Evolutionary conservation across 2,888 invertebrate species (phyloP), one percentile per base, ranked within the genome.

Genomic region (Pterostichus madidus): DNA sequence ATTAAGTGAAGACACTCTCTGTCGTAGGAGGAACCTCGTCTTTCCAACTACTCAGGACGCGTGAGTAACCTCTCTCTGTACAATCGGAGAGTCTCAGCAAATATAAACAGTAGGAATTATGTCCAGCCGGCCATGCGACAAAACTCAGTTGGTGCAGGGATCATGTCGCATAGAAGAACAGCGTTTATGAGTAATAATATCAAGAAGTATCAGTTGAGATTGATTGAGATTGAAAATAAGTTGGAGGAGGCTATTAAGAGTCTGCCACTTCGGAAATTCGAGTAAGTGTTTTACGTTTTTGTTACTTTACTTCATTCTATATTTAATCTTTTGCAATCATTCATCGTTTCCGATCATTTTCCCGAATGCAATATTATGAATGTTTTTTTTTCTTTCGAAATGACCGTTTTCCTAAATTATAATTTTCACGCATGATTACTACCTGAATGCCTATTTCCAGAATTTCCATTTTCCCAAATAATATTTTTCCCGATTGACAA

Each of bases 221-320:
- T 94, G 79, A 93, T 92, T 87, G 91, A 92, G n/a, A 95, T 95
- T 6, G 91, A 96, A 87, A 92, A 93, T 7, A 94, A 95, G 87
- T 96, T 97, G 95, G 93, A 94, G 77, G 92, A 94, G 46, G 95
- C 95, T 85, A 95, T 97, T 85, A 94, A 96, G 85, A 93, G 94
- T 85, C 96, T 97, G 95, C 95, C 95, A n/a, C 93, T 96, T 84
- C 95, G 95, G 83, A 95, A 95, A 88, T 93, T 93, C 90, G 93
- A 94, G 94, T 95, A 89, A 92, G 92, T 90, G 61, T 91, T 91
- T 39, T 39, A 87, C 85, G 90, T 88, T 64, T 76, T n/a, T n/a
- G n/a, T n/a, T n/a, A n/a, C n/a, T n/a, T n/a, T n/a, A n/a, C n/a
- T n/a, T n/a, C n/a, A n/a, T n/a, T n/a, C n/a, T n/a, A n/a, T 15